phyloP scores from a whole-genome alignment of 1,140 invertebrate species.

The Bombus pascuorum region DNA sequence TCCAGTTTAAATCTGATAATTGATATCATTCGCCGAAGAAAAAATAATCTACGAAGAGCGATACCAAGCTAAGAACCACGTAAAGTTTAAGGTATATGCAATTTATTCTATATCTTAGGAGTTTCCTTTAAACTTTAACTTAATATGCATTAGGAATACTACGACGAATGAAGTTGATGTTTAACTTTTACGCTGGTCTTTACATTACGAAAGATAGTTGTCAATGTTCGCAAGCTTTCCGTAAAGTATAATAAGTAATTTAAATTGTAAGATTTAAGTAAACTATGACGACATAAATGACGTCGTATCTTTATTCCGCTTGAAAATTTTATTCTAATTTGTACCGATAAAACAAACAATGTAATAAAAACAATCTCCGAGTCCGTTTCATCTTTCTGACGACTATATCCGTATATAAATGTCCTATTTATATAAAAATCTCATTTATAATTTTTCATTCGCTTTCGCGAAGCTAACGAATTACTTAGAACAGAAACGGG shows the following conservation, averaged over 20 bases:
- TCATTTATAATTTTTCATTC: neutral
- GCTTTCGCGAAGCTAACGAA: neutral
- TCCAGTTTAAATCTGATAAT: too few species aligned
- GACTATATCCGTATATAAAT: too few species aligned
- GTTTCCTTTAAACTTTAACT: neutral
- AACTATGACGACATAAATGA: neutral
- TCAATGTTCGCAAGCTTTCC: neutral
- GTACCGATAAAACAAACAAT: neutral
- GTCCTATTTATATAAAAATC: neutral
- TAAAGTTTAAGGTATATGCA: too few species aligned
- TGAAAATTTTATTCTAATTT: neutral
- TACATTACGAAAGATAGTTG: neutral
- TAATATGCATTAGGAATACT: neutral
- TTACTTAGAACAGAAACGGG: conserved; percentile 7
- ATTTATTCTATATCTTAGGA: neutral
- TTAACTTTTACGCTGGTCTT: neutral
- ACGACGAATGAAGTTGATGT: neutral
- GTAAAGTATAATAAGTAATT: neutral
- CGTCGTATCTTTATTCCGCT: too few species aligned
- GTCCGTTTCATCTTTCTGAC: too few species aligned
- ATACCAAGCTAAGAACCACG: too few species aligned
- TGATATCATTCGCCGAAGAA: too few species aligned
- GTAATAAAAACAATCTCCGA: too few species aligned
- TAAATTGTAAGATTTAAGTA: neutral
- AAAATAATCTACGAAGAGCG: too few species aligned